These are phyloP conservation scores for Agriopis aurantiaria DNA, from an alignment of 2,888 invertebrate genomes.

Conservation along the genomic window DNA sequence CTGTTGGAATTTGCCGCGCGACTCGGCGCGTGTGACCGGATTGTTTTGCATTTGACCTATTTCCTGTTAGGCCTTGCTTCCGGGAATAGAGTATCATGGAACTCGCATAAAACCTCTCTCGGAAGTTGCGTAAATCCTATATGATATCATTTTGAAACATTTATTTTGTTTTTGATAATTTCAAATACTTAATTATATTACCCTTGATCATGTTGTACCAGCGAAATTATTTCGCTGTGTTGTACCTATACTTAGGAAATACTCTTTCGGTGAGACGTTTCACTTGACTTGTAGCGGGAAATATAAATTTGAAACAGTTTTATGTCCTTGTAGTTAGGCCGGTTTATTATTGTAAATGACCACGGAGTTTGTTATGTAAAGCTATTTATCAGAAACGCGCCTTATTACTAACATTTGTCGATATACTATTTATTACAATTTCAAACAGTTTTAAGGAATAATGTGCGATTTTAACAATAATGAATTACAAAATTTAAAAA, in stretches of 20 bases:
- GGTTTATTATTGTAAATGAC: too few species aligned
- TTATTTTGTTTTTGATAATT: conserved; percentile 6
- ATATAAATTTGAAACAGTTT: too few species aligned
- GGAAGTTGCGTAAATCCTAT: neutral
- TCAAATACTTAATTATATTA: neutral
- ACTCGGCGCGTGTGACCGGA: neutral
- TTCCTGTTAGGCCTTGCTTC: conserved; percentile 36
- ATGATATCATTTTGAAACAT: conserved; percentile 1
- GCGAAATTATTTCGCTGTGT: neutral
- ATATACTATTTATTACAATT: too few species aligned
- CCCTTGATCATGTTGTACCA: neutral
- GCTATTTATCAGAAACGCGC: too few species aligned
- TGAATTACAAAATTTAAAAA: too few species aligned
- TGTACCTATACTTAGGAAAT: neutral
- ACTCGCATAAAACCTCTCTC: conserved; percentile 4
- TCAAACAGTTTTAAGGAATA: too few species aligned
- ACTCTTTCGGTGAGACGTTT: neutral
- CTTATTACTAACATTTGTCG: too few species aligned
- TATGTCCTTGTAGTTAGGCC: too few species aligned
- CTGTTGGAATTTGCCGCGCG: neutral
- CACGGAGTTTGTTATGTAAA: too few species aligned
- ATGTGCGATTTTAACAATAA: too few species aligned
- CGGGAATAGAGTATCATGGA: conserved; percentile 13
- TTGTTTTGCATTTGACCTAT: conserved; percentile 51
- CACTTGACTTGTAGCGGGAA: too few species aligned